Evolutionary conservation across 1,140 invertebrate genomes (phyloP), one percentile per base, ranked within the genome.

Genomic region (Trinorchestia longiramus): DNA sequence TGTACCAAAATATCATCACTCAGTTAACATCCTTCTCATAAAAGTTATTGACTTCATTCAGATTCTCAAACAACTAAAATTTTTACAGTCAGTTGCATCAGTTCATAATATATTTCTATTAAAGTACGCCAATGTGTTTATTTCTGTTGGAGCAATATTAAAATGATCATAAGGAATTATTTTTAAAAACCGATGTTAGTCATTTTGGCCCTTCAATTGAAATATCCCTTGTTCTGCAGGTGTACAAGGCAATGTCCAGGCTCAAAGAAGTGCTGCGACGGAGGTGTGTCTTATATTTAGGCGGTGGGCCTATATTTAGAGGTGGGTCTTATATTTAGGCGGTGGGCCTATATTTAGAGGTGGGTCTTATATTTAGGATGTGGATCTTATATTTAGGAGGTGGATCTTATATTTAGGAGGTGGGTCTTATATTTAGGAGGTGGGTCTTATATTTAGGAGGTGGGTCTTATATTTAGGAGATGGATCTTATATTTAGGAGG

Each of bases 241-340:
- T 94, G 92, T 47, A 15, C 36, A 0, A 6, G 92, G 36, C 44
- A 36, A 0, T 94, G 92, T 36, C 92, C 43, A 4, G 92, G 92
- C 44, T 94, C 92, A 0, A 40, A 45, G 92, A 44, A 94, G 11
- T 94, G 92, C 44, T 94, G 92, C 44, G 92, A 94, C 92, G 92
- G 92, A 94, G 92, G 92, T 94, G 19, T 17, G 92, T 15, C 43
- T 53, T 6, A 11, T 53, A 19, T 19, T 53, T 53, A 11, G 47
- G 47, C 8, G 8, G 6, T 53, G 47, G 47, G 6, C 47, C n/a
- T n/a, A n/a, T n/a, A n/a, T n/a, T n/a, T n/a, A n/a, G 90, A 92
- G 90, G 90, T 92, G 8, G 43, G 90, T 8, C 40, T 53, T 6
- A n/a, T n/a, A n/a, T n/a, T n/a, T n/a, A n/a, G n/a, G n/a, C n/a